Base-by-base conservation (phyloP, 2,113 vertebrate species). In the Dipodomys stephensi region DNA sequence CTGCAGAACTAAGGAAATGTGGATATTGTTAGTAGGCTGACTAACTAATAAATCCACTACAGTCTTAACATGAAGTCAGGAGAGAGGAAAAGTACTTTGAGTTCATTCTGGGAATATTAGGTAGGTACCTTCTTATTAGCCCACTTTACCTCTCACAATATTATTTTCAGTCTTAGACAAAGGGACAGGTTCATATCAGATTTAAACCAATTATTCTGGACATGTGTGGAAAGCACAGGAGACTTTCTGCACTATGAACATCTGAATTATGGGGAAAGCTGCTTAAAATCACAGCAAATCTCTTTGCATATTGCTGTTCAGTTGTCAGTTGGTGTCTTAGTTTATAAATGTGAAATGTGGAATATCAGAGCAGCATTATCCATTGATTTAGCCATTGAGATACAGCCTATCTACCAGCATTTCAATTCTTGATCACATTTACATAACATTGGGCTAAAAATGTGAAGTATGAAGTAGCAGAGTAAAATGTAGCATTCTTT, bases 231-330 rank as follows among this genome's bases (percentile, higher is more conserved):
- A 82, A 93, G 23, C 88, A 83, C 44, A 64, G 30, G 85, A 94
- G 88, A 86, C 76, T 90, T 93, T 80, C 67, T 96, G n/a, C 74
- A 25, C 16, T 69, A 25, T 67, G 71, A 32, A 89, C 69, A 73
- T 86, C 60, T 76, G 80, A 91, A 87, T 81, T 88, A 92, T 7
- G 39, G 78, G 16, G 4, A 95, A 87, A 88, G 28, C 73, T 60
- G 44, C 91, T 95, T 95, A 92, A 93, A 32, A 65, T 91, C 76
- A 80, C 49, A 74, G 62, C 35, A 93, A 62, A 28, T 10, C 18
- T 64, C 85, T 90, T 92, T 95, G 35, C 85, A 94, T 94, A 68
- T 64, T 35, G 49, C 65, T 90, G 15, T 91, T 67, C 78, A 92
- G 22, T 84, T 82, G 49, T 94, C 95, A 90, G 71, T 83, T 69